These are phyloP conservation scores for Sisor rabdophorus DNA, from an alignment of 2,113 vertebrate genomes.

Conservation along the genomic window DNA sequence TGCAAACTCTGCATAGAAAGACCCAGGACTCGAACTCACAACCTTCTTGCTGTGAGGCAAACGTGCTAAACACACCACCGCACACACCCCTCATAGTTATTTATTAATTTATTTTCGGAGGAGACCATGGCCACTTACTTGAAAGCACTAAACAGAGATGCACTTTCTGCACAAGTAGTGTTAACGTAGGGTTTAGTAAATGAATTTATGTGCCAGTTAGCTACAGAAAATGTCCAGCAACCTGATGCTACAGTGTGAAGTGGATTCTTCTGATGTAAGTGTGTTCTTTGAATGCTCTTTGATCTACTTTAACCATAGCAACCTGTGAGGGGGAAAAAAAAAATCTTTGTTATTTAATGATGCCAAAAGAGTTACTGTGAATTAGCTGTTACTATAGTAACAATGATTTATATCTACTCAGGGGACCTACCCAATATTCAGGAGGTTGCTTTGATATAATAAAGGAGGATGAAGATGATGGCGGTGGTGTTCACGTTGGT, in stretches of 20 bases:
- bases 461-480: too few relatives aligned
- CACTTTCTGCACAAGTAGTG: not conserved
- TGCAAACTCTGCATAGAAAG: too few relatives aligned
- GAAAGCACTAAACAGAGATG: too few relatives aligned
- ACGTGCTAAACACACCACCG: too few relatives aligned
- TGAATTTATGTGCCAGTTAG: not conserved
- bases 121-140: too few relatives aligned
- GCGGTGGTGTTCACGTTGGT: too few relatives aligned
- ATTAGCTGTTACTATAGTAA: slow-evolving; percentile 15
- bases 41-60: too few relatives aligned
- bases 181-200: not conserved
- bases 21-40: too few relatives aligned
- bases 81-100: too few relatives aligned
- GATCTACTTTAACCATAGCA: not conserved
- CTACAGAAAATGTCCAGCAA: not conserved
- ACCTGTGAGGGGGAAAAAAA: not conserved
- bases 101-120: too few relatives aligned
- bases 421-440: not conserved
- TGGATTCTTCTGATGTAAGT: not conserved
- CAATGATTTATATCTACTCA: not conserved
- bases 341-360: not conserved
- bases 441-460: too few relatives aligned
- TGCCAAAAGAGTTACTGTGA: not conserved
- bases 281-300: not conserved
- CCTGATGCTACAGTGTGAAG: not conserved